Evolutionary conservation across 64 coral and sea anemone genomes (phyloP).

Genomic region (Montipora sp.): DNA sequence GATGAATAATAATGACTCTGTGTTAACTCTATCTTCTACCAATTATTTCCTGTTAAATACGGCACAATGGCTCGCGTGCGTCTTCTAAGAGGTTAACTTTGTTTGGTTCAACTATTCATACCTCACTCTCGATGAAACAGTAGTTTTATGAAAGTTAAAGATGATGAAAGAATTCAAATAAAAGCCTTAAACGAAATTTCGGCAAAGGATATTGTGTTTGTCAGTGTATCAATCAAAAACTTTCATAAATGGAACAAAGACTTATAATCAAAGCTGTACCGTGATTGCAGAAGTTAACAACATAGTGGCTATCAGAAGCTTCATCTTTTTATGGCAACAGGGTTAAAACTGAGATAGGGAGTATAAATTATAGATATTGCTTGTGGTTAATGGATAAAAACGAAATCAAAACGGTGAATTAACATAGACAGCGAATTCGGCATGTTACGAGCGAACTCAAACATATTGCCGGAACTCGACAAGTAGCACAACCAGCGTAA

Average conservation of each 20-base stretch:
- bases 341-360: slow-evolving; percentile 5
- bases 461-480: too few species aligned
- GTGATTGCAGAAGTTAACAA: too few species aligned
- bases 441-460: neutral
- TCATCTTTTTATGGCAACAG: neutral
- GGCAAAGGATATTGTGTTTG: neutral
- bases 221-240: too few species aligned
- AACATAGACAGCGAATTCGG: neutral
- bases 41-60: neutral
- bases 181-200: neutral
- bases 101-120: neutral
- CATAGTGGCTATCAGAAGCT: too few species aligned
- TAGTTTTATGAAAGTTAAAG: neutral
- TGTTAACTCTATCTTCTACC: neutral
- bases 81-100: neutral
- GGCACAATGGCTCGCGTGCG: neutral
- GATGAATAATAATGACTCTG: neutral
- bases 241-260: too few species aligned
- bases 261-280: too few species aligned
- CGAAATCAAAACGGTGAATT: neutral
- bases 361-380: slow-evolving; percentile 4
- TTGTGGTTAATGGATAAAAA: neutral
- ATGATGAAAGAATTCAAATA: slow-evolving; percentile 17
- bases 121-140: neutral
- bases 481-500: too few species aligned